Evolutionary conservation across 2,113 vertebrate genomes (phyloP), one percentile per base, ranked within the genome.

Genomic region (Cyprinus carpio): DNA sequence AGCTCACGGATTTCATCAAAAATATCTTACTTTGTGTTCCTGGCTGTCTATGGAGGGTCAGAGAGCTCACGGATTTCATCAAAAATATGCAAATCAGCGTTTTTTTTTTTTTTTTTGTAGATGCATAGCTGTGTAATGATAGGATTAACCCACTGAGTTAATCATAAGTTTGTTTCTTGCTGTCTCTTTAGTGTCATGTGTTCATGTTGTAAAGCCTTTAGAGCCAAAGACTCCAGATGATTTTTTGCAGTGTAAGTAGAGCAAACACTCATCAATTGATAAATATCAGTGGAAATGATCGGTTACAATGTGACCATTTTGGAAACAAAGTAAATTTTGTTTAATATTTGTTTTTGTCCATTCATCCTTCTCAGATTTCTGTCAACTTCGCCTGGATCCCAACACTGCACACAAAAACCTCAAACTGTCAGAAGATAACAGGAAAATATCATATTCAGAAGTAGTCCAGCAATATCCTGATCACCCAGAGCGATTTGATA

Each of bases 221-320:
- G 74, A 83, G 56, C 84, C 84, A n/a, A 64, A 46, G 9, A 83
- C 40, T 56, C 69, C 29, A 31, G 71, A 60, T 27, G 82, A 88
- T 23, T 86, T 85, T 86, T 23, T 86, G 20, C 71, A 62, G 64
- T 85, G 87, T 83, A 16, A 83, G 87, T 85, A 16, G 51, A 56
- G 54, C 54, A 56, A 56, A 56, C 37, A 8, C 37, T 62, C n/a
- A 25, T 62, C 11, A 4, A 11, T 11, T 62, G 23, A 62, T 25
- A 40, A 62, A 23, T 56, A 56, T 23, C 54, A 56, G 9, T 62
- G n/a, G 23, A 25, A 4, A 27, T 62, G 10, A 62, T 71, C 18
- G n/a, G 4, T 11, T 43, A 10, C 3, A 20, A 1, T 67, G 31
- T 4, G 51, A 20, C 18, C 54, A 23, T 56, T 56, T 56, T n/a